Conservation (phyloP, 2,797 vertebrate genomes). For the Coregonus suidteri region DNA sequence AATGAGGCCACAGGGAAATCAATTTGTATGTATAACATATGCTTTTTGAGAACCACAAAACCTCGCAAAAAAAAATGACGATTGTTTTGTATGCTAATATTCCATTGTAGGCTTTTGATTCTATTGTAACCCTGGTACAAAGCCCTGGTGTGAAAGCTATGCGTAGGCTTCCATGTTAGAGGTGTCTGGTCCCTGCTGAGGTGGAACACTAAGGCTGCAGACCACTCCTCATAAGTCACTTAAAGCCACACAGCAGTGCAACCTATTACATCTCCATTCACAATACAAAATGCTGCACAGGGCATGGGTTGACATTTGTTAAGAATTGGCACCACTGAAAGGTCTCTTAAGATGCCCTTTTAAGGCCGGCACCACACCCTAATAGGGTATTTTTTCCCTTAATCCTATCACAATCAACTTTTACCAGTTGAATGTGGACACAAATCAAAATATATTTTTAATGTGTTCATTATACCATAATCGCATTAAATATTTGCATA, state of each 20-base stretch:
- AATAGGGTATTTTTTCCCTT: background rate
- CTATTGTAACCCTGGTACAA: background rate
- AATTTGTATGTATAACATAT: background rate
- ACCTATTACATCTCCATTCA: conserved; percentile 57
- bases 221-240: conserved; percentile 30
- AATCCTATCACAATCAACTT: too few species aligned
- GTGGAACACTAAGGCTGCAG: conserved; percentile 18
- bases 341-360: conserved; percentile 52
- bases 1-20: too few species aligned
- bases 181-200: conserved; percentile 52
- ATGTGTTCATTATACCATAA: too few species aligned
- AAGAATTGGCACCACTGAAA: conserved; percentile 51
- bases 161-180: conserved; percentile 37
- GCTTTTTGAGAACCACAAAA: background rate
- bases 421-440: too few species aligned
- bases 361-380: conserved; percentile 23
- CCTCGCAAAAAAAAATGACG: background rate
- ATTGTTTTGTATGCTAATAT: background rate
- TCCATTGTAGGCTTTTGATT: background rate
- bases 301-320: conserved; percentile 65
- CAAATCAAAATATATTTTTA: too few species aligned
- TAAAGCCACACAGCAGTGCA: conserved; percentile 46
- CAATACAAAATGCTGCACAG: conserved; percentile 58
- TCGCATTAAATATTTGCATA: too few species aligned
- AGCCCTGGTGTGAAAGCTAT: conserved; percentile 40